A percentile compares a stretch with the other conserved stretches of the same genome.
Conservation (phyloP, 2,113 vertebrate species). For the Serinus canaria region DNA sequence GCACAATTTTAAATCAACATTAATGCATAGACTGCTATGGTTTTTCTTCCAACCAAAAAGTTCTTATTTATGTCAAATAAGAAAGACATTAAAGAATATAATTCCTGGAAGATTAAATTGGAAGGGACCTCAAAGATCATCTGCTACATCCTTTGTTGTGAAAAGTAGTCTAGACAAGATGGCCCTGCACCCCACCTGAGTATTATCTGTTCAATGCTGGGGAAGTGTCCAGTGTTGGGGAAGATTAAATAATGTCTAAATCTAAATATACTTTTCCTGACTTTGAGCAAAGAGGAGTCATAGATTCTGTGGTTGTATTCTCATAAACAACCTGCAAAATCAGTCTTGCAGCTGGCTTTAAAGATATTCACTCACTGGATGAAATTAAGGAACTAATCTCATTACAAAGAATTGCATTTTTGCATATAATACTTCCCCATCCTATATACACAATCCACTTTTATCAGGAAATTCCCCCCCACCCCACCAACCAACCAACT, state of each 20-base stretch:
- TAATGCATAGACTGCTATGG: neutral
- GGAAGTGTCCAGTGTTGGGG: neutral
- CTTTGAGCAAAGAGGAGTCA: neutral
- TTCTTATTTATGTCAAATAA: neutral
- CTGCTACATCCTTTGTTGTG: neutral
- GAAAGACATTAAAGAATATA: neutral
- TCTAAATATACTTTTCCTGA: neutral
- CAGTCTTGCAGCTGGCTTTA: neutral
- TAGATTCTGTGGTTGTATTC: neutral
- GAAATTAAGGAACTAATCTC: neutral
- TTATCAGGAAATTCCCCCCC: neutral
- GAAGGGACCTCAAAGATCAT: neutral
- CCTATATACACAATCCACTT: neutral
- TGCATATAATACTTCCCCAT: neutral
- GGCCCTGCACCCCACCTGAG: neutral
- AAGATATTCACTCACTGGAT: neutral
- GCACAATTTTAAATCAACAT: neutral
- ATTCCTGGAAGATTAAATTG: neutral
- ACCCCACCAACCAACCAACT: fast-evolving
- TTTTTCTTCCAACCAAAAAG: neutral
- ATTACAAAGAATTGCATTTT: neutral
- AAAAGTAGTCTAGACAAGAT: neutral
- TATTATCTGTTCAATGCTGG: neutral
- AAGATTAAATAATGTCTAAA: neutral
- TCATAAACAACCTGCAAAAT: neutral